Conservation (phyloP, 1,140 invertebrate species). For the Wiebesia pumilae region DNA sequence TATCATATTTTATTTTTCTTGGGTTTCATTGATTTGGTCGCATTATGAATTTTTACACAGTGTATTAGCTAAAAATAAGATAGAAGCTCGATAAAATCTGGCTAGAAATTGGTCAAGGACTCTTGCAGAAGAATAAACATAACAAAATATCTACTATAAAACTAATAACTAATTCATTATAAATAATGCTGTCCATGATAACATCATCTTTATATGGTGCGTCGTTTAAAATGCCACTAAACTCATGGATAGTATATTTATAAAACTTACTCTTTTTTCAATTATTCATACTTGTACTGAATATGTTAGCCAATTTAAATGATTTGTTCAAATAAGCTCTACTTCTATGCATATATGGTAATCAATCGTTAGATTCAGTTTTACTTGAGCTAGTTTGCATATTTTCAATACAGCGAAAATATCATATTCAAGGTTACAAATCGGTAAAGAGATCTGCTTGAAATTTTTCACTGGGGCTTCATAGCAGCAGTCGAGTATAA, state of each 20-base stretch:
- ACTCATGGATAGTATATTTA: not conserved
- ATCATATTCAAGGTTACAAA: not conserved
- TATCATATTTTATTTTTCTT: no score
- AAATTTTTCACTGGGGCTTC: not conserved
- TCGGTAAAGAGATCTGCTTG: not conserved
- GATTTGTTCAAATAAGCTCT: not conserved
- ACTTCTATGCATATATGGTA: not conserved
- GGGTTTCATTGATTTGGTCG: not conserved
- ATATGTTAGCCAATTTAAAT: no score
- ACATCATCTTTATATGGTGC: not conserved
- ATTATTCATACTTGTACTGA: not conserved
- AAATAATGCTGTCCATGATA: not conserved
- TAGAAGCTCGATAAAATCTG: not conserved
- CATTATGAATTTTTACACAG: not conserved
- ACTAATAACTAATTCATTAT: not conserved
- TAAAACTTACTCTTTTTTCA: not conserved
- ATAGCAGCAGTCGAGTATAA: not conserved
- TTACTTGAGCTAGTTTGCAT: not conserved
- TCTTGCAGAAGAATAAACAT: not conserved
- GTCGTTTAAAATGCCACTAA: not conserved
- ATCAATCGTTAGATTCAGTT: not conserved
- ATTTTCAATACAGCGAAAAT: not conserved
- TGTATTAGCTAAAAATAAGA: not conserved
- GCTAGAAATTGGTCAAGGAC: not conserved
- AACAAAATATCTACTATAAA: not conserved